These are phyloP conservation scores for Strigamia crassipes DNA, from an alignment of 2,888 invertebrate species.

Conservation along the genomic window DNA sequence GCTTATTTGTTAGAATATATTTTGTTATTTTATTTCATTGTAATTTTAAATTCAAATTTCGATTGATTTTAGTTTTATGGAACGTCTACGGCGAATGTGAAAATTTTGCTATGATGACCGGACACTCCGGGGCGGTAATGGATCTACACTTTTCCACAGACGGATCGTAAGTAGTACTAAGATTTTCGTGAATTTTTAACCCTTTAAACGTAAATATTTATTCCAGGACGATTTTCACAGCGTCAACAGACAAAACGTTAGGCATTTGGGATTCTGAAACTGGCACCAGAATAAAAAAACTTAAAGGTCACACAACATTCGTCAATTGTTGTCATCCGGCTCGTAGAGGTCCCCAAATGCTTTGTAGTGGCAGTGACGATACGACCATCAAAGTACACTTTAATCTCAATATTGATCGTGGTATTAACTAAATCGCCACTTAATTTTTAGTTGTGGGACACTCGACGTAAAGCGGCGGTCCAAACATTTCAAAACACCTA, in stretches of 20 bases:
- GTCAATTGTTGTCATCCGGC: slow-evolving; percentile 69
- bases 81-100: slow-evolving; percentile 97
- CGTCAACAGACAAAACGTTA: slow-evolving; percentile 92
- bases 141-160: slow-evolving; percentile 68
- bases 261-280: slow-evolving; percentile 94
- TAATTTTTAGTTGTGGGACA: slow-evolving; percentile 70
- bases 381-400: slow-evolving; percentile 78
- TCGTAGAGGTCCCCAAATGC: slow-evolving; percentile 83
- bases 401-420: not conserved
- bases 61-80: slow-evolving; percentile 72
- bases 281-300: slow-evolving; percentile 83
- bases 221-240: slow-evolving; percentile 74
- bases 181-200: not conserved
- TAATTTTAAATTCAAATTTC: not conserved
- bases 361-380: slow-evolving; percentile 95
- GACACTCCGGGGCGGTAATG: slow-evolving; percentile 94
- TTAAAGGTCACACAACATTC: slow-evolving; percentile 72
- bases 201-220: not conserved
- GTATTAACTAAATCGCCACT: not conserved
- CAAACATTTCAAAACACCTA: slow-evolving; percentile 63
- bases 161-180: slow-evolving; percentile 53
- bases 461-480: slow-evolving; percentile 79
- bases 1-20: too few species aligned
- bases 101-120: slow-evolving; percentile 87
- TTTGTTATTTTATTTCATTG: too few species aligned